Evolutionary conservation across 2,797 vertebrate genomes (phyloP).

Genomic region (Aphelocoma californica): DNA sequence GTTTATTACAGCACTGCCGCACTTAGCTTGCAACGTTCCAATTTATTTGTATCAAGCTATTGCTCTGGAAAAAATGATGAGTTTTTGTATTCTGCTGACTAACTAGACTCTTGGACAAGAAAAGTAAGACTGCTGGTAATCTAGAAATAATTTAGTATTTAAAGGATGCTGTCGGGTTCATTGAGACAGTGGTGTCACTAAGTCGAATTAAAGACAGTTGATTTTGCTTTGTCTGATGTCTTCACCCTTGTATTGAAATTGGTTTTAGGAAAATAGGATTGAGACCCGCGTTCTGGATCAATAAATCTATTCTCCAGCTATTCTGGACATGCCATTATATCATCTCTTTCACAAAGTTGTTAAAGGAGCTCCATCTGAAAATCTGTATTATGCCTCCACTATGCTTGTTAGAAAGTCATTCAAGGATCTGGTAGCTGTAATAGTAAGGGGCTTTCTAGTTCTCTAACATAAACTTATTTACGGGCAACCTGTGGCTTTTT

Average conservation of each 20-base stretch:
- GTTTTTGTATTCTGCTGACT: background rate
- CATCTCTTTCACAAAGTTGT: background rate
- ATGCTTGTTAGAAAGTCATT: background rate
- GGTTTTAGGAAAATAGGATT: background rate
- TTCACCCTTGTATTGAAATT: background rate
- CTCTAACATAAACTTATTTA: background rate
- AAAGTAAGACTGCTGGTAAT: background rate
- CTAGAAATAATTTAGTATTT: background rate
- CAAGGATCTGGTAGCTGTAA: background rate
- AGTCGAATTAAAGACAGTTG: background rate
- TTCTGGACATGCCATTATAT: background rate
- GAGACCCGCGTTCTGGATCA: background rate
- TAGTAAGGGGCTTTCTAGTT: background rate
- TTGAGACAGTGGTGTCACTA: background rate
- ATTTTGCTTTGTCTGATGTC: slow-evolving; percentile 10
- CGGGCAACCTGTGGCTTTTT: background rate
- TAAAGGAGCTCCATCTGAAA: background rate
- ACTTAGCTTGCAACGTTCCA: slow-evolving; percentile 75
- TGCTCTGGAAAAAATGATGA: background rate
- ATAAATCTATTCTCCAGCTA: background rate
- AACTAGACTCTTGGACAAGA: background rate
- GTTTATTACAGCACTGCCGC: slow-evolving; percentile 74
- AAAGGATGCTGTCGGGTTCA: background rate
- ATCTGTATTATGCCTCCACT: background rate
- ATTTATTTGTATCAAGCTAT: slow-evolving; percentile 72